A percentile compares a stretch with the other conserved stretches of the same genome.
These are phyloP conservation scores for Chymomyza caudatula DNA, from an alignment of 2,888 invertebrate species.

Conservation along the genomic window DNA sequence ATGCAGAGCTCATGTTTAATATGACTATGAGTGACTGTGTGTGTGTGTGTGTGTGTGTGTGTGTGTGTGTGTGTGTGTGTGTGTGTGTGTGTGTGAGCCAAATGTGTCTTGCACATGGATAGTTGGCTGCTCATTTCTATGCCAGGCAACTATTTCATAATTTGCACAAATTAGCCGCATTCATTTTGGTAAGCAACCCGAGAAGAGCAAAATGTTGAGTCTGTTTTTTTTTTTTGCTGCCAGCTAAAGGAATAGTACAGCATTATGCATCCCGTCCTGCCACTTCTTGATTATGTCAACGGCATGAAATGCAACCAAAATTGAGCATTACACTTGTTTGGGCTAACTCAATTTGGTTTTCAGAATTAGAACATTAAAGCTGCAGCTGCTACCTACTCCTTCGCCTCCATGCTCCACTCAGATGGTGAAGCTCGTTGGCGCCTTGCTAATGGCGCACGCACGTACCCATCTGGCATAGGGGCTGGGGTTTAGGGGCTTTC, in stretches of 20 bases:
- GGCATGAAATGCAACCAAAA: constrained; percentile 15
- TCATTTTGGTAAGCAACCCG: constrained; percentile 17
- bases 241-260: background rate
- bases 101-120: constrained; percentile 35
- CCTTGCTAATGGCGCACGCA: constrained; percentile 29
- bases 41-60: background rate
- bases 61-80: background rate
- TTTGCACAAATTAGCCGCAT: constrained; percentile 44
- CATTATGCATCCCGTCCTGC: no score
- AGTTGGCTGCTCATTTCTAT: constrained; percentile 30
- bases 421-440: background rate
- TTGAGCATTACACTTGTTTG: constrained; percentile 37
- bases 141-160: constrained; percentile 17
- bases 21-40: background rate
- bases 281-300: background rate
- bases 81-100: constrained; percentile 31
- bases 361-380: constrained; percentile 36
- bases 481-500: constrained; percentile 19
- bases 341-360: constrained; percentile 23
- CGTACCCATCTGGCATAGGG: constrained; percentile 6
- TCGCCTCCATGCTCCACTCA: background rate
- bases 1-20: background rate
- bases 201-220: background rate
- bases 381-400: constrained; percentile 1
- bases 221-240: background rate